Evolutionary conservation across 2,888 invertebrate species (phyloP), one percentile per base, ranked within the genome.

Genomic region (Rapana venosa): DNA sequence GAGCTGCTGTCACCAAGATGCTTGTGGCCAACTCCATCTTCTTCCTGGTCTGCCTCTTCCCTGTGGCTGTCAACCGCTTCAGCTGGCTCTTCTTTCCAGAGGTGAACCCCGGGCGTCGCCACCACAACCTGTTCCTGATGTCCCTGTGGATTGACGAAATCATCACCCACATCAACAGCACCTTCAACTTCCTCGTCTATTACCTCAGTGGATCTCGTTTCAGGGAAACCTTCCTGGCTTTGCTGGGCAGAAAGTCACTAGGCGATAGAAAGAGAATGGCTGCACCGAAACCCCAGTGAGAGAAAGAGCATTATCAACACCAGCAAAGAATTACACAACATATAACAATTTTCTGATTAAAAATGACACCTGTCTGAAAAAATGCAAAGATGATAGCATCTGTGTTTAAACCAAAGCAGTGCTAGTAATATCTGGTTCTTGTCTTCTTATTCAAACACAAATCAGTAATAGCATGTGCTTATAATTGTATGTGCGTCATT

Each of bases 1-100:
- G 87, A 87, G 35, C 30, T 87, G 58, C 87, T 13, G 20, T 87
- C 4, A 87, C 87, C 26, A 87, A 87, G 13, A 87, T 87, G 36
- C 70, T 87, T 8, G 30, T 87, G 22, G 66, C 17, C 36, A 70
- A 70, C 36, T 87, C 87, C n/a, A 35, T 87, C n/a, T 58, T 70
- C 35, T 87, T 87, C 70, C 35, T 70, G 13, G n/a, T n/a, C 47
- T 87, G 66, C 36, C 32, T 70, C 13, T 36, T 26, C 17, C 66
- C 70, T 20, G 35, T 35, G 30, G n/a, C 47, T 35, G n/a, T 87
- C 15, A 30, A n/a, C n/a, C 66, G 74, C 15, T 26, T 70, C 35
- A 26, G 35, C 36, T 87, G 87, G 70, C 70, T 87, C 36, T 66
- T 87, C 58, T 26, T 87, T 22, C 87, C 66, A 6, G 87, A 87